A percentile compares a stretch with the other conserved stretches of the same genome.
phyloP scores from a whole-genome alignment of 2,113 vertebrate genomes.

The Origma solitaria region DNA sequence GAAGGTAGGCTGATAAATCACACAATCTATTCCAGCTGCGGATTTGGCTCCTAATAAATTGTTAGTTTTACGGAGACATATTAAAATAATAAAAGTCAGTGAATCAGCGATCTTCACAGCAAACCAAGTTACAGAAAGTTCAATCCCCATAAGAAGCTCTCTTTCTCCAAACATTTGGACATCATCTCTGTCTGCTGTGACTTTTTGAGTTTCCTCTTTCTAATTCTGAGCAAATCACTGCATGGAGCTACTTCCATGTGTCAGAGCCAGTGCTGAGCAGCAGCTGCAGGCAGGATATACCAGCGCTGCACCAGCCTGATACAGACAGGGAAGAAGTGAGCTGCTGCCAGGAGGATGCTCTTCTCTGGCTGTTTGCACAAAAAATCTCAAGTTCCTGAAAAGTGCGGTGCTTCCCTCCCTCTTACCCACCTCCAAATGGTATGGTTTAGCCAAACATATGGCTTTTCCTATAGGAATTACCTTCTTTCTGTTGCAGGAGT shows the following conservation, averaged over 20 bases:
- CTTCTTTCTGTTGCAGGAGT: background rate
- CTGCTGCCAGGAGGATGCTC: background rate
- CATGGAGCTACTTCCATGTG: background rate
- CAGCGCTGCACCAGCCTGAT: background rate
- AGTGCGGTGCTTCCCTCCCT: background rate
- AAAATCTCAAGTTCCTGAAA: background rate
- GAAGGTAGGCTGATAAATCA: constrained; percentile 32
- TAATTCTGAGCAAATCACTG: background rate
- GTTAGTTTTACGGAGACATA: constrained; percentile 25
- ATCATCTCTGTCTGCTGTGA: background rate
- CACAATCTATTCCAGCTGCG: background rate
- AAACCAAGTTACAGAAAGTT: background rate
- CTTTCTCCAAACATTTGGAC: background rate
- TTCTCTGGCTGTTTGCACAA: background rate
- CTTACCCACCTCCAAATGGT: rapidly evolving
- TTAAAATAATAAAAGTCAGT: constrained; percentile 37
- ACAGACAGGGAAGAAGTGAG: background rate
- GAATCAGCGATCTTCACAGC: constrained; percentile 17
- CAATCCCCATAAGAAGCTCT: background rate
- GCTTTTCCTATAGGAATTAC: background rate
- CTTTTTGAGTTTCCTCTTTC: background rate
- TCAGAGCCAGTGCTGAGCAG: background rate
- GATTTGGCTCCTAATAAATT: constrained; percentile 14
- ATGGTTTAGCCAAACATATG: background rate
- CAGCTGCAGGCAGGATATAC: background rate